These are phyloP conservation scores for Scopus umbretta DNA, from an alignment of 2,113 vertebrate genomes.

Conservation along the genomic window DNA sequence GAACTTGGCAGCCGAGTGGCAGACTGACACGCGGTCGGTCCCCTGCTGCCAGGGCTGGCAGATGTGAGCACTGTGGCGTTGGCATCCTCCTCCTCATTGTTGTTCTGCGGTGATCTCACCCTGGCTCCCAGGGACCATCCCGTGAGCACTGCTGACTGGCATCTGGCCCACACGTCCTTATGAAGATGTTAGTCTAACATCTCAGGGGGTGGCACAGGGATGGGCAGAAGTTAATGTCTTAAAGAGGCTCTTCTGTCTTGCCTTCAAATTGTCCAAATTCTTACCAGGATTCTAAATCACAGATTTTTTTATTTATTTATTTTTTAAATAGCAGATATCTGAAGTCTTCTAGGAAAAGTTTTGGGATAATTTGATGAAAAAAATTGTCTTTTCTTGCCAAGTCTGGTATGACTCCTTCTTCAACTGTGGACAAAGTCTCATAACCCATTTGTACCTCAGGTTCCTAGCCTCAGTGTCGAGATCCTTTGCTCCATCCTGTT, in stretches of 20 bases:
- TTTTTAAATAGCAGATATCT: not conserved
- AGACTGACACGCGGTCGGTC: accelerated
- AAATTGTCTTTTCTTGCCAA: not conserved
- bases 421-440: not conserved
- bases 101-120: not conserved
- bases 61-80: not conserved
- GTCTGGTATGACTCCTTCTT: not conserved
- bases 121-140: not conserved
- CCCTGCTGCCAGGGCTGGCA: not conserved
- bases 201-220: not conserved
- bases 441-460: not conserved
- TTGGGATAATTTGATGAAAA: not conserved
- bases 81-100: not conserved
- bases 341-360: not conserved
- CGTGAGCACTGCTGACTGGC: not conserved
- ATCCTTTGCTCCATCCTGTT: not conserved
- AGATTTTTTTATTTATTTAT: not conserved
- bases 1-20: not conserved
- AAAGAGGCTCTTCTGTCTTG: not conserved
- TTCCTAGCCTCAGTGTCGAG: not conserved
- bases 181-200: not conserved
- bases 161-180: not conserved
- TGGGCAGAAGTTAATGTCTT: not conserved
- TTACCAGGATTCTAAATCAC: not conserved
- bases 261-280: not conserved